Base-by-base conservation (phyloP, 2,113 vertebrate species). In the Cololabis saira region DNA sequence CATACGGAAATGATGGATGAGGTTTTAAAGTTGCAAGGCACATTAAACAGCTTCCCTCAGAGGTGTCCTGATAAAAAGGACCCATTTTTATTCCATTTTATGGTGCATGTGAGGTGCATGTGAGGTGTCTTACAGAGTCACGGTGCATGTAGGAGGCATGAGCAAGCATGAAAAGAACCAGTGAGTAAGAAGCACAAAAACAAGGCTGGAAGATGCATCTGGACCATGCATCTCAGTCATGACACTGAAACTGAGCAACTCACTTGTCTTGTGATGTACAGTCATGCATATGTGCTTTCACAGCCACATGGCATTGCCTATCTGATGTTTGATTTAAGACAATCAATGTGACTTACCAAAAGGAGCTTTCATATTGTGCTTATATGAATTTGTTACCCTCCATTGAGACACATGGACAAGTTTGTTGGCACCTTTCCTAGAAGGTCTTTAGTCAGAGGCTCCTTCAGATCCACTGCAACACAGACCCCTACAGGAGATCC, bases 1-100 rank as follows among this genome's bases (percentile, higher is more conserved):
- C 18, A 47, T 66, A 55, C 55, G 80, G 69, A 67, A 45, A 19
- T 56, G 37, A n/a, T n/a, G n/a, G n/a, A 48, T 30, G 45, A 61
- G 22, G 48, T 55, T 57, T 47, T 74, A 41, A 24, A 51, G 52
- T 45, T 69, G 51, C 22, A 41, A 59, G 55, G 45, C 50, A 43
- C 50, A 51, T 72, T 45, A 19, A 58, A 59, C 63, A 22, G 5
- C 43, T 2, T 37, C 13, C 59, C 66, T 52, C 51, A 55, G 22
- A 67, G 55, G 72, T 73, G 68, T 43, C 54, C 44, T 37, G 50
- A n/a, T 14, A 48, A 22, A 27, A n/a, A 16, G 51, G 17, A 9
- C 3, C 10, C 1, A 9, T 53, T 68, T 68, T 71, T n/a, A n/a
- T n/a, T 63, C 21, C 12, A 73, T 67, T 53, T 70, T 21, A 42